Percentiles rank a stretch among this genome's conserved stretches.
These are phyloP conservation scores for Parnassius mnemosyne DNA, from an alignment of 2,888 invertebrate genomes.

Conservation along the genomic window DNA sequence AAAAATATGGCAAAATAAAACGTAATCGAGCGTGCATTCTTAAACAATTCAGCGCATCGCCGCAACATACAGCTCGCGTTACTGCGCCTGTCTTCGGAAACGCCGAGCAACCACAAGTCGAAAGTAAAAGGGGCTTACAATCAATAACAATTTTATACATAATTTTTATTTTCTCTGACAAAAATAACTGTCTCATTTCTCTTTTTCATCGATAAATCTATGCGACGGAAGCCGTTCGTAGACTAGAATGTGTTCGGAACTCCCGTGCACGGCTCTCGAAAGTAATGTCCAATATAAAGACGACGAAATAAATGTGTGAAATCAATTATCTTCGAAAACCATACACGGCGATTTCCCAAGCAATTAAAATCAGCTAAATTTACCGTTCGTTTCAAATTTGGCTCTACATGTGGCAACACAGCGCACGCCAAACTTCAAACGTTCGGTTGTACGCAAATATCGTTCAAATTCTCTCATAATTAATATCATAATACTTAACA, in stretches of 20 bases:
- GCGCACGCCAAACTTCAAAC: constrained; percentile 29
- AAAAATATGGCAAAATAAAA: constrained; percentile 71
- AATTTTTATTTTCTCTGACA: constrained; percentile 45
- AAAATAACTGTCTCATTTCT: constrained; percentile 57
- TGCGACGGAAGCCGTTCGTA: constrained; percentile 65
- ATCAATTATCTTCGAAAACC: constrained; percentile 32
- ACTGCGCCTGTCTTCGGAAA: neutral
- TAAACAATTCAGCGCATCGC: constrained; percentile 42
- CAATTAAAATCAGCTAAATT: constrained; percentile 39
- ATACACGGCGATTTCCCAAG: constrained; percentile 41
- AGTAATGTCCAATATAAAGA: constrained; percentile 20
- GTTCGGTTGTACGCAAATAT: constrained; percentile 36
- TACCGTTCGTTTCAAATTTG: constrained; percentile 30
- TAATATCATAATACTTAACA: constrained; percentile 60
- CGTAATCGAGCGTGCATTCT: constrained; percentile 58
- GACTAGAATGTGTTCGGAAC: constrained; percentile 55
- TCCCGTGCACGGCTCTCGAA: constrained; percentile 39
- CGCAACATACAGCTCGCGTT: constrained; percentile 32
- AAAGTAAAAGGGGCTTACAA: constrained; percentile 40
- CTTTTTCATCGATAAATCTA: constrained; percentile 41
- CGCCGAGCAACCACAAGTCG: constrained; percentile 29
- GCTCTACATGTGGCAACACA: constrained; percentile 29
- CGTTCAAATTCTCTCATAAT: constrained; percentile 45
- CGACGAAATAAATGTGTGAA: constrained; percentile 7
- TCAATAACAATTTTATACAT: constrained; percentile 55